Conservation (phyloP, 2,888 invertebrate species). For the Melanostoma mellinum region DNA sequence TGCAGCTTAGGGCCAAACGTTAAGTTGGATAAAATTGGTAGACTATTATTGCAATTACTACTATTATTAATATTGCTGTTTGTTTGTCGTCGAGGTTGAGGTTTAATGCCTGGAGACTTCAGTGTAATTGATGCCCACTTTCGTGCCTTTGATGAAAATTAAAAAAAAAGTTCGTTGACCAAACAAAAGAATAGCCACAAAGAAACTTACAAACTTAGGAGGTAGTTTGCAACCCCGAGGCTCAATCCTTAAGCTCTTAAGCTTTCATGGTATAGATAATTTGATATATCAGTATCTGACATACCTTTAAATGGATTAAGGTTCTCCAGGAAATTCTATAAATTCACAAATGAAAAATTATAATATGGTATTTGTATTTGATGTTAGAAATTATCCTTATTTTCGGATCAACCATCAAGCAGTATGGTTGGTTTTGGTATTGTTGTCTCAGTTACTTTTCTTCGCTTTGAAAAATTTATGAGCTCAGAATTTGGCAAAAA, state of each 20-base stretch:
- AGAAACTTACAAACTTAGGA: conserved; percentile 90
- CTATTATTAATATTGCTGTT: conserved; percentile 78
- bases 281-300: conserved; percentile 93
- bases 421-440: conserved; percentile 99
- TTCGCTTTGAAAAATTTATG: conserved; percentile 97
- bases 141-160: conserved; percentile 89
- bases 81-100: conserved; percentile 83
- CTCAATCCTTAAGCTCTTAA: conserved; percentile 96
- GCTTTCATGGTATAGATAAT: conserved; percentile 95
- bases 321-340: conserved; percentile 93
- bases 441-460: conserved; percentile 99
- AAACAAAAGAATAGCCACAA: background rate
- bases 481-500: conserved; percentile 93
- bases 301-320: conserved; percentile 93
- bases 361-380: conserved; percentile 4
- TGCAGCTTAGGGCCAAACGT: conserved; percentile 74
- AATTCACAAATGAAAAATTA: conserved; percentile 56
- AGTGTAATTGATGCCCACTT: conserved; percentile 93
- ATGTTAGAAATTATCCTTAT: conserved; percentile 86
- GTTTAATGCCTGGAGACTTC: conserved; percentile 95
- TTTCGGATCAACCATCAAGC: conserved; percentile 91
- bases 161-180: conserved; percentile 22
- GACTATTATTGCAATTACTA: conserved; percentile 75
- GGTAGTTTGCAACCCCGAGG: conserved; percentile 91
- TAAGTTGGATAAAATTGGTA: conserved; percentile 74